Conservation (phyloP, 2,113 vertebrate species). For the Oxyruncus cristatus region DNA sequence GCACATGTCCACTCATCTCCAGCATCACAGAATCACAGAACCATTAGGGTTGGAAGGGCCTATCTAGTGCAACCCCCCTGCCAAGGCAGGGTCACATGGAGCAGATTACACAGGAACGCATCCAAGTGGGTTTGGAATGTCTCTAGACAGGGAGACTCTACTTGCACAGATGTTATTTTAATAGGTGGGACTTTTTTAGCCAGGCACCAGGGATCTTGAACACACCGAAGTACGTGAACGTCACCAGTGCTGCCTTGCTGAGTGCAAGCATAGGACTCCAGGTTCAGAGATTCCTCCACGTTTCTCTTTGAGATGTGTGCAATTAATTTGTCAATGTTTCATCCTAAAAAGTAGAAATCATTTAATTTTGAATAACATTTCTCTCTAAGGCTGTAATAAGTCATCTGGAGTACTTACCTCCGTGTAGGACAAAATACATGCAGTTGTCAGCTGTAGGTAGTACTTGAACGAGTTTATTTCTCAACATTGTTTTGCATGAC, state of each 20-base stretch:
- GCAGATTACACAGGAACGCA: neutral
- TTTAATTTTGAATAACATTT: neutral
- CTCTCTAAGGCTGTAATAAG: too few species aligned
- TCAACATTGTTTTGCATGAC: neutral
- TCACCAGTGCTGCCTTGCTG: neutral
- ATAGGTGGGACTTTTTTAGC: neutral
- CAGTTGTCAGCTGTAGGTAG: neutral
- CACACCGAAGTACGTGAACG: neutral
- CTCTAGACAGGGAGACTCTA: neutral
- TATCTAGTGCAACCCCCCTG: neutral
- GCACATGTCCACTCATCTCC: rapidly evolving
- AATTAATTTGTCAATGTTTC: rapidly evolving
- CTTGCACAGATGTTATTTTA: neutral
- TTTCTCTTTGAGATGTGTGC: rapidly evolving
- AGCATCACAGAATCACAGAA: neutral
- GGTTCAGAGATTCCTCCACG: rapidly evolving
- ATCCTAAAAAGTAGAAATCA: neutral
- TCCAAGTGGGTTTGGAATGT: neutral
- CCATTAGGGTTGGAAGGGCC: neutral
- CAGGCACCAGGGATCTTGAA: neutral
- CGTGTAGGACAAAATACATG: neutral
- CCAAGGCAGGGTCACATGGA: neutral
- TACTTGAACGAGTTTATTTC: neutral
- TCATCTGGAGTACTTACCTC: neutral
- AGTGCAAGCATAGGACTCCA: neutral